Evolutionary conservation across 2,888 invertebrate genomes (phyloP), one percentile per base, ranked within the genome.

Genomic region (Agrochola lota): DNA sequence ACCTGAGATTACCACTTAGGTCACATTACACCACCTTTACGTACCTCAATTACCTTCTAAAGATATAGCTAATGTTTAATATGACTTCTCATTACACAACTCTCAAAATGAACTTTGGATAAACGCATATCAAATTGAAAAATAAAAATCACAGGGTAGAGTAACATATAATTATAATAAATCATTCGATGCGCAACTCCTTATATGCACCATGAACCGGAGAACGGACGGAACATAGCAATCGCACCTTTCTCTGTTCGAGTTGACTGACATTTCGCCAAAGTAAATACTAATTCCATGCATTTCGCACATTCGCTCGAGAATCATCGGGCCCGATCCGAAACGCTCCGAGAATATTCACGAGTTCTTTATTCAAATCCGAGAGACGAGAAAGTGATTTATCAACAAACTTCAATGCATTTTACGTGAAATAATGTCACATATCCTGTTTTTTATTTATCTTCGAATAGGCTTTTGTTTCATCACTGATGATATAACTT

Each of bases 361-460:
- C 88, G 91, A 91, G 90, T 77, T 84, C 89, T 91, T 94, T 93
- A 94, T 95, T 94, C 87, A 94, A 94, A 94, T 94, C 87, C 69
- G 80, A 86, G 87, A 90, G 86, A 89, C 91, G 94, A 91, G 94
- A 95, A 94, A 95, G 94, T 94, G 91, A 93, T 92, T 91, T 91
- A 92, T 87, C 78, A 83, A 86, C 82, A 82, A 71, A 86, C 72
- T 68, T 52, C 71, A 67, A 80, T 83, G 89, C 83, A 85, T 73
- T 85, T 88, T 85, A 82, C 85, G 83, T 83, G 81, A 81, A 83
- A 81, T 87, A 83, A 87, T 87, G 83, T 86, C 73, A 75, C 77
- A 82, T 87, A 88, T 84, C 87, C 89, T 89, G 88, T 83, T 88
- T 88, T 88, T 87, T 89, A 87, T 88, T 84, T 86, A 87, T 84